Conservation (phyloP, 2,888 invertebrate species). For the Cryptocheilus praepositus region DNA sequence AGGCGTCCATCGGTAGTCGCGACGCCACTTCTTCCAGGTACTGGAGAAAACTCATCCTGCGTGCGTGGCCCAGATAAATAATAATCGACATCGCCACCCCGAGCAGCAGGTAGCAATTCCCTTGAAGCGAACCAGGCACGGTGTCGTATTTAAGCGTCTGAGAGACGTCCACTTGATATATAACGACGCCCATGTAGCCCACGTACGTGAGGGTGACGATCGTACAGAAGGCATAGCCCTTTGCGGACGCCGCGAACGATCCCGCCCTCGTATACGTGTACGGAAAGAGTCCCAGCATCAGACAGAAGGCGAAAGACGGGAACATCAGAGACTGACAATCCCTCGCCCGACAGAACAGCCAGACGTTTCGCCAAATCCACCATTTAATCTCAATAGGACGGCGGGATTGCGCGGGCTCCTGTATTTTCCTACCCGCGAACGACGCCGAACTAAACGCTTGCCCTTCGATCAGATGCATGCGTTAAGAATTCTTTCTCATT, state of each 20-base stretch:
- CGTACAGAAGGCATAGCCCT: constrained; percentile 35
- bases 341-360: constrained; percentile 43
- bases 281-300: constrained; percentile 54
- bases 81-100: constrained; percentile 36
- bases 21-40: constrained; percentile 39
- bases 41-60: constrained; percentile 45
- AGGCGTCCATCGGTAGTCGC: constrained; percentile 40
- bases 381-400: too few species aligned
- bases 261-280: constrained; percentile 40
- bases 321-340: constrained; percentile 54
- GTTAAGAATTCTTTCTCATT: too few species aligned
- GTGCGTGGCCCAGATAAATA: constrained; percentile 34
- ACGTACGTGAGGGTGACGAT: constrained; percentile 29
- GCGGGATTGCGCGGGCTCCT: too few species aligned
- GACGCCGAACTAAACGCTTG: too few species aligned
- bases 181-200: not conserved
- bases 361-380: constrained; percentile 25
- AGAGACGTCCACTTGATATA: constrained; percentile 47
- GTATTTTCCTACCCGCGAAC: too few species aligned
- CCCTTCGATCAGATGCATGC: too few species aligned
- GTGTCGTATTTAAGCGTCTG: constrained; percentile 33
- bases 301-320: constrained; percentile 44
- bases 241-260: constrained; percentile 31
- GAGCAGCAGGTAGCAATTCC: constrained; percentile 47
- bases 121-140: constrained; percentile 55